A percentile compares a stretch with the other conserved stretches of the same genome.
Conservation (phyloP, 2,797 vertebrate species). For the Buphagus erythrorhynchus region DNA sequence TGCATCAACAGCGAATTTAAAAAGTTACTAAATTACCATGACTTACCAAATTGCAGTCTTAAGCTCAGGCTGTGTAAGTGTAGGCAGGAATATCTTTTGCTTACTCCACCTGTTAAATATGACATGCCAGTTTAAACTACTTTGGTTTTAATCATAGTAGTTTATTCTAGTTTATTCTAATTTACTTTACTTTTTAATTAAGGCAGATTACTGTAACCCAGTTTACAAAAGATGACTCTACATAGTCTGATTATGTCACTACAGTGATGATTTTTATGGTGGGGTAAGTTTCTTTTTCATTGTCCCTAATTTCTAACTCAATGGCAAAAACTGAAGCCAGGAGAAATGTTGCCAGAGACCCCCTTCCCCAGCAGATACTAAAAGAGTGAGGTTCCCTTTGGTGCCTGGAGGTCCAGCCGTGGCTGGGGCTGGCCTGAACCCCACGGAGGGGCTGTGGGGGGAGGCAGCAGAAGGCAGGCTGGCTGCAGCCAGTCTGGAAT, state of each 20-base stretch:
- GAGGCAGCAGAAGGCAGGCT: neutral
- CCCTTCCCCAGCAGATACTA: neutral
- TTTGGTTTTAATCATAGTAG: neutral
- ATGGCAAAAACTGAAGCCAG: neutral
- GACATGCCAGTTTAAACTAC: neutral
- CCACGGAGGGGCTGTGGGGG: fast-evolving
- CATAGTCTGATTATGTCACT: neutral
- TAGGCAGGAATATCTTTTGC: neutral
- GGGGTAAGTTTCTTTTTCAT: neutral
- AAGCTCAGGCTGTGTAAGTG: neutral
- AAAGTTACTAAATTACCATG: neutral
- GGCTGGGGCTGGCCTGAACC: neutral
- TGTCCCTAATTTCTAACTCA: neutral
- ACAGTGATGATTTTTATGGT: fast-evolving
- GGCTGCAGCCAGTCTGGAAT: neutral
- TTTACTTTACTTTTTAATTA: neutral
- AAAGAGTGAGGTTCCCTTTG: neutral
- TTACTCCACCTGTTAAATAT: neutral
- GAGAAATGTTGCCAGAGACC: neutral
- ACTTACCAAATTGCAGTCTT: neutral
- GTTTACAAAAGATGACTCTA: neutral
- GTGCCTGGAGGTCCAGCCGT: neutral
- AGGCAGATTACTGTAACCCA: neutral
- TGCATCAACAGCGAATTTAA: neutral
- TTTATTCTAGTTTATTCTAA: neutral